These are phyloP conservation scores for Xiphydria camelus DNA, from an alignment of 2,888 invertebrate species.

Conservation along the genomic window DNA sequence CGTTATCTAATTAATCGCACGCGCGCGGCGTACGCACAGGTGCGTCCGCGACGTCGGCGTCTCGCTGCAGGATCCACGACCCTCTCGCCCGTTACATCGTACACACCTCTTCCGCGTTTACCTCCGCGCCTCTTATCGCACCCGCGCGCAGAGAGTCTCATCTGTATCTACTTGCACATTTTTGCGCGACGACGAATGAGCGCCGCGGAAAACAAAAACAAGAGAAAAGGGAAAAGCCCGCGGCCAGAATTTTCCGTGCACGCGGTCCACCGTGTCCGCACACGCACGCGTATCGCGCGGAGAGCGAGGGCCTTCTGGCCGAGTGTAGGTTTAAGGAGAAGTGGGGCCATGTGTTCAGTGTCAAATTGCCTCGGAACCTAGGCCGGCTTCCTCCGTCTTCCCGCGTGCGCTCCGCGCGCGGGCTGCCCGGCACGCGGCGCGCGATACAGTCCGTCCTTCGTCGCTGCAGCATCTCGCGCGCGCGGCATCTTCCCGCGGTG, in stretches of 20 bases:
- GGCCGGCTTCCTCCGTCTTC: constrained; percentile 28
- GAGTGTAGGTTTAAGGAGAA: constrained; percentile 52
- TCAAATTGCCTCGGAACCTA: constrained; percentile 50
- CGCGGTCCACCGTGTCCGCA: too few relatives aligned
- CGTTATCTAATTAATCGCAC: too few relatives aligned
- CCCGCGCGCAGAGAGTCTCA: too few relatives aligned
- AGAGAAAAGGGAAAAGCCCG: neutral
- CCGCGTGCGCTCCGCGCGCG: constrained; percentile 13
- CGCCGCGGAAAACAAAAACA: neutral
- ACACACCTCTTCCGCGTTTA: too few relatives aligned
- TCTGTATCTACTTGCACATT: too few relatives aligned
- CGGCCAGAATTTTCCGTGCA: too few relatives aligned
- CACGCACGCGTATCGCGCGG: too few relatives aligned
- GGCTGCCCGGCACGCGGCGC: constrained; percentile 15
- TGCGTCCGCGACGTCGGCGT: too few relatives aligned
- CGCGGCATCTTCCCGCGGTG: constrained; percentile 11
- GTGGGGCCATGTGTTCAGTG: constrained; percentile 58
- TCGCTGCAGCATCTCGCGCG: neutral
- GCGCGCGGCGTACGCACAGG: too few relatives aligned
- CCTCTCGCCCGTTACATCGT: too few relatives aligned
- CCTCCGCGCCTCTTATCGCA: too few relatives aligned
- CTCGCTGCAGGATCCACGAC: too few relatives aligned
- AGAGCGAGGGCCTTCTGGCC: constrained; percentile 43
- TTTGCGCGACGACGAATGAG: constrained; percentile 5
- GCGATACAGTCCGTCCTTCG: neutral